Percentiles rank a stretch among this genome's conserved stretches.
These are phyloP conservation scores for Meloidogyne hapla DNA, from an alignment of 1,140 invertebrate genomes.

Conservation along the genomic window DNA sequence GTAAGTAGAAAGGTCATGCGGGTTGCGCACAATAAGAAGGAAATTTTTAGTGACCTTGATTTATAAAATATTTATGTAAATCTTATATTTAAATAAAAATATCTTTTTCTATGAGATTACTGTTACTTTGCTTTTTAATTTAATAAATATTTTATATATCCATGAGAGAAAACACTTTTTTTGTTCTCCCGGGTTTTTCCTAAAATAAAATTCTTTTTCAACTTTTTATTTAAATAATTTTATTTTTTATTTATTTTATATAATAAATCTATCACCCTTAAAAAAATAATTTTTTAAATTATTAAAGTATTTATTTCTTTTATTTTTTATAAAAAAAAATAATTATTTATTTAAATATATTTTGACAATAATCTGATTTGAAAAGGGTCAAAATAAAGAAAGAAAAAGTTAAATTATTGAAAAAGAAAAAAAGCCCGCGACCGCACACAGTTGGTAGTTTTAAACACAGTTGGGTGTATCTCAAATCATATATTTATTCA, in stretches of 20 bases:
- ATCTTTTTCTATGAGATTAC: neutral
- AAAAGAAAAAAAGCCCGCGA: neutral
- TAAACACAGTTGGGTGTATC: neutral
- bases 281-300: neutral
- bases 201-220: too few relatives aligned
- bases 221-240: too few relatives aligned
- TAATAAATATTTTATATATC: too few relatives aligned
- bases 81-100: neutral
- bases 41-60: neutral
- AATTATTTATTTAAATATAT: neutral
- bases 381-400: conserved; percentile 1
- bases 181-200: too few relatives aligned
- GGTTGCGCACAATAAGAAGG: neutral
- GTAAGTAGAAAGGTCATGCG: neutral
- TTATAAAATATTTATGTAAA: neutral
- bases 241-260: too few relatives aligned
- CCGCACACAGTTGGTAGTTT: neutral
- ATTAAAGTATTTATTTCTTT: too few relatives aligned
- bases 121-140: neutral
- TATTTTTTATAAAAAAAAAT: neutral
- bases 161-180: too few relatives aligned
- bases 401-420: neutral
- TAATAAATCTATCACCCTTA: too few relatives aligned
- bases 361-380: neutral
- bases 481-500: neutral